Evolutionary conservation across 2,888 invertebrate species (phyloP).

Genomic region (Nipponacmea schrenckii): DNA sequence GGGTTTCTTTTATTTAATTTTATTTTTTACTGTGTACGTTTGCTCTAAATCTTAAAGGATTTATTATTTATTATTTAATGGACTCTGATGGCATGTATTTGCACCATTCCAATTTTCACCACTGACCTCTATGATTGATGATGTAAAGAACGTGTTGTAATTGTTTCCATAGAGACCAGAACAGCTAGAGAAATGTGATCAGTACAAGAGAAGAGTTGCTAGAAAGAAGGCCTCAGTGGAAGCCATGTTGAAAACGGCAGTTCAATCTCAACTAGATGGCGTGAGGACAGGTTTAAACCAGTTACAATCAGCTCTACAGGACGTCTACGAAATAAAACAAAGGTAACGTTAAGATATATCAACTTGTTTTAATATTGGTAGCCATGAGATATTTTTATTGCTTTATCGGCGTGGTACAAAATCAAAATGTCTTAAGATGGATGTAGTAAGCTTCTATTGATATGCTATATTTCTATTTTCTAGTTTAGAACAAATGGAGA

Average conservation of each 20-base stretch:
- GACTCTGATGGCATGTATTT: too few species aligned
- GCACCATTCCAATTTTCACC: neutral
- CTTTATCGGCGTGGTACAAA: too few species aligned
- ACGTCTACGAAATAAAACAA: conserved; percentile 77
- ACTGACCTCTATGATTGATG: neutral
- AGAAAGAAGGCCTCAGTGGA: conserved; percentile 83
- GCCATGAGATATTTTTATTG: too few species aligned
- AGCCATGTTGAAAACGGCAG: conserved; percentile 95
- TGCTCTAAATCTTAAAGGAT: too few species aligned
- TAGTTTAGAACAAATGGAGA: conserved; percentile 82
- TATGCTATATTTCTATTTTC: neutral
- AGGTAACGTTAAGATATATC: too few species aligned
- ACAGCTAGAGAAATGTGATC: conserved; percentile 85
- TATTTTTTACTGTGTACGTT: too few species aligned
- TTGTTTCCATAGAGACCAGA: conserved; percentile 75
- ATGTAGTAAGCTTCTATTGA: too few species aligned
- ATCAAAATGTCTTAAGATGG: too few species aligned
- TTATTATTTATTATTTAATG: too few species aligned
- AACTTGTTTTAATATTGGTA: too few species aligned
- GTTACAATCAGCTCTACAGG: conserved; percentile 84
- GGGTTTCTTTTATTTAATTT: neutral
- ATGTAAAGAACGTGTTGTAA: neutral
- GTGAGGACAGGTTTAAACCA: conserved; percentile 93
- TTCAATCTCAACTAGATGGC: conserved; percentile 97
- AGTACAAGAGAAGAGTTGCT: conserved; percentile 69